Conservation (phyloP, 1,140 invertebrate species). For the Physella acuta region DNA sequence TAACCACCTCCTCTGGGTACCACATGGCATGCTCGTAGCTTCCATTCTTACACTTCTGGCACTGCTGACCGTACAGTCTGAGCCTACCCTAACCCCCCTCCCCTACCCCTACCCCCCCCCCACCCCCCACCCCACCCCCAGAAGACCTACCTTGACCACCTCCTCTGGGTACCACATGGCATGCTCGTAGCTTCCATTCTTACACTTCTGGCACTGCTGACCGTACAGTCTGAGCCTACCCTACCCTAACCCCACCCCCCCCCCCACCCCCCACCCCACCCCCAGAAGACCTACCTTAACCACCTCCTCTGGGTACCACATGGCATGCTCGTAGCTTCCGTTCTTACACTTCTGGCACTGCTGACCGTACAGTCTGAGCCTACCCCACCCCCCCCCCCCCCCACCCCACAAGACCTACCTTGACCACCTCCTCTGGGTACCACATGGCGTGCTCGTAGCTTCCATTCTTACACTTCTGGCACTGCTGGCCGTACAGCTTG, state of each 20-base stretch:
- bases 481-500: constrained; percentile 63
- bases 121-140: background rate
- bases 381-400: background rate
- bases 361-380: constrained; percentile 61
- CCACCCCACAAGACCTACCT: constrained; percentile 47
- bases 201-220: constrained; percentile 61
- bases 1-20: constrained; percentile 64
- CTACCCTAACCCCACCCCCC: background rate
- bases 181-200: constrained; percentile 58
- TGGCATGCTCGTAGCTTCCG: constrained; percentile 60
- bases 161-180: constrained; percentile 66
- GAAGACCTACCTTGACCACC: constrained; percentile 61
- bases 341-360: constrained; percentile 62
- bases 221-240: constrained; percentile 50
- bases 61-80: constrained; percentile 51
- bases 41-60: constrained; percentile 60
- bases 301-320: constrained; percentile 66
- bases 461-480: constrained; percentile 60
- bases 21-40: constrained; percentile 63
- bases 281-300: constrained; percentile 59
- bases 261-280: background rate
- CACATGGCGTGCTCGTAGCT: constrained; percentile 63
- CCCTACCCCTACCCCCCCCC: background rate
- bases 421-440: constrained; percentile 64
- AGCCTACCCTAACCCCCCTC: background rate